A percentile compares a stretch with the other conserved stretches of the same genome.
Conservation (phyloP, 1,140 invertebrate species). For the Heliconius nattereri region DNA sequence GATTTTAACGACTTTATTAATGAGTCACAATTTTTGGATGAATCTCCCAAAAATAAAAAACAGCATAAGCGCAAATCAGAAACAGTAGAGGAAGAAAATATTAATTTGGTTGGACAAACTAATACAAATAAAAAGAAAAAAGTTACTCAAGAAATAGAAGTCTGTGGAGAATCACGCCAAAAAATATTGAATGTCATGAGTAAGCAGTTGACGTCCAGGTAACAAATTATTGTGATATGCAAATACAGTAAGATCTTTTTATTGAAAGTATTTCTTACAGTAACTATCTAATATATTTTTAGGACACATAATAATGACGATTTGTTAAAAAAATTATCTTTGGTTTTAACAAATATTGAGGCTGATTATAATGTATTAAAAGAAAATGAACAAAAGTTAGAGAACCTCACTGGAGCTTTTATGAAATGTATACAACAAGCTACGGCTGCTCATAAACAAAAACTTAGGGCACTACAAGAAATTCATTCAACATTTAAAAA, state of each 20-base stretch:
- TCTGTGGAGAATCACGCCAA: conserved; percentile 54
- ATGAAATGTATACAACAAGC: conserved; percentile 69
- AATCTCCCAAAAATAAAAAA: conserved; percentile 58
- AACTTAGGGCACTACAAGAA: conserved; percentile 59
- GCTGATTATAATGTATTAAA: conserved; percentile 60
- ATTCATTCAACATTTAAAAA: conserved; percentile 61
- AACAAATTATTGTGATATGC: conserved; percentile 9
- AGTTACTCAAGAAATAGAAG: conserved; percentile 44
- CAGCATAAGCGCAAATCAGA: conserved; percentile 50
- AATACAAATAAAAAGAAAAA: conserved; percentile 55
- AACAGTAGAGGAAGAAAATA: conserved; percentile 46
- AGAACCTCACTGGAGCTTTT: conserved; percentile 58
- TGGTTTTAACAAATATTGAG: conserved; percentile 55
- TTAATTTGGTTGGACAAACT: conserved; percentile 30
- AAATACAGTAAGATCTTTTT: not conserved
- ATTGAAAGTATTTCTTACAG: conserved; percentile 4
- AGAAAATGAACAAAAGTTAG: conserved; percentile 67
- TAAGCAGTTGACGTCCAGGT: conserved; percentile 55
- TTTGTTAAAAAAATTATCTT: conserved; percentile 55
- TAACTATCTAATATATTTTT: conserved; percentile 33
- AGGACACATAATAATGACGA: conserved; percentile 62
- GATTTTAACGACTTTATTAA: conserved; percentile 61
- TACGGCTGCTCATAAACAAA: conserved; percentile 59
- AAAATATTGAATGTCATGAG: conserved; percentile 55
- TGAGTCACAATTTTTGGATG: conserved; percentile 57